Evolutionary conservation across 1,140 invertebrate genomes (phyloP).

Genomic region (Apis dorsata): DNA sequence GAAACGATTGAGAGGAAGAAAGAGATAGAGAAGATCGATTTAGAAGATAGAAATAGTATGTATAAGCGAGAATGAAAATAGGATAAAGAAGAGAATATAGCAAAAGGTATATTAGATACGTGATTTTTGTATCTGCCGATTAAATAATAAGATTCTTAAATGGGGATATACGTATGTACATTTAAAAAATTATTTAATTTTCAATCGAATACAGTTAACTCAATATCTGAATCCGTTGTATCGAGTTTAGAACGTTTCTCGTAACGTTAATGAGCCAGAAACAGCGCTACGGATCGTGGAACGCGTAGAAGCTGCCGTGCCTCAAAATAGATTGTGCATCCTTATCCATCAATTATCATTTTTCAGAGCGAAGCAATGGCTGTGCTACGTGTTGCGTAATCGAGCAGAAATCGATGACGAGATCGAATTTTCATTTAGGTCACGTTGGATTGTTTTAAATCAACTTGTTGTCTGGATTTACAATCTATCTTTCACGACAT

Average conservation of each 20-base stretch:
- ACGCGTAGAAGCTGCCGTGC: not conserved
- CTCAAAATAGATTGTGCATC: conserved; percentile 1
- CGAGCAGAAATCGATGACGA: not conserved
- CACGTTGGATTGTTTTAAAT: no score
- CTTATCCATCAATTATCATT: conserved; percentile 26
- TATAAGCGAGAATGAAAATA: not conserved
- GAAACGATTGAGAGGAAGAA: no score
- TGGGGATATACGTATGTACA: no score
- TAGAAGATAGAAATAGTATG: not conserved
- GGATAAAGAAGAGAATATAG: not conserved
- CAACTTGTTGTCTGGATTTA: no score
- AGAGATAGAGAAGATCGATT: no score
- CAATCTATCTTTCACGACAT: no score
- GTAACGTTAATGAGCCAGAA: not conserved
- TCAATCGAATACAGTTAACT: not conserved
- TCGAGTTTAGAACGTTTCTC: not conserved
- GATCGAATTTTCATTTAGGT: not conserved
- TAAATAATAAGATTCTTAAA: no score
- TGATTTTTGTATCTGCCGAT: no score
- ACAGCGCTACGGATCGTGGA: not conserved
- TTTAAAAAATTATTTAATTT: not conserved
- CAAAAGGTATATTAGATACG: not conserved
- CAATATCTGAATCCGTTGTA: no score
- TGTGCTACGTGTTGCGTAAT: not conserved
- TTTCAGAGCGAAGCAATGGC: not conserved